phyloP scores from a whole-genome alignment of 2,888 invertebrate genomes.

The Eupsilia transversa region DNA sequence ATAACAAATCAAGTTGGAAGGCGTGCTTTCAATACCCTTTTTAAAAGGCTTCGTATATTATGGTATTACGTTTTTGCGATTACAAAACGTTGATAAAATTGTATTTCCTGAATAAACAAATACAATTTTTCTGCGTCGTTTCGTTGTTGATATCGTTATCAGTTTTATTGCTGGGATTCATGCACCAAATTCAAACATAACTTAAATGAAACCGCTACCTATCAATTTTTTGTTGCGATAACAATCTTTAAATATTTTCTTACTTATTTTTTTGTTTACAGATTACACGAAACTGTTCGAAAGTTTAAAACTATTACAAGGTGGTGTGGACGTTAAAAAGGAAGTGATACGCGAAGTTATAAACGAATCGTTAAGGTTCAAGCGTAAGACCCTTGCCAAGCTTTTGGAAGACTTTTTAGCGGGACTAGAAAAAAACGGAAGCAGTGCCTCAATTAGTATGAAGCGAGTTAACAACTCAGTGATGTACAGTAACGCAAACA shows the following conservation, averaged over 20 bases:
- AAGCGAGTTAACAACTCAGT: constrained; percentile 80
- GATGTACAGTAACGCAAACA: constrained; percentile 80
- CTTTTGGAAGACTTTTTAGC: constrained; percentile 92
- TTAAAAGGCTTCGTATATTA: background rate
- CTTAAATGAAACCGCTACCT: constrained; percentile 31
- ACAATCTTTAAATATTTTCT: background rate
- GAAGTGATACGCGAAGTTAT: constrained; percentile 93
- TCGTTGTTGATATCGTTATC: constrained; percentile 45
- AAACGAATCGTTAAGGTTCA: constrained; percentile 94
- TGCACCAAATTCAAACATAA: constrained; percentile 21
- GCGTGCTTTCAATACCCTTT: background rate
- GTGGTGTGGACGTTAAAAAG: constrained; percentile 92
- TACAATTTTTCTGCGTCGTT: constrained; percentile 11
- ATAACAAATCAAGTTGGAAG: background rate
- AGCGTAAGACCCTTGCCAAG: constrained; percentile 93
- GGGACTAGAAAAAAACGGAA: constrained; percentile 88
- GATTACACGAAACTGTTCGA: constrained; percentile 93
- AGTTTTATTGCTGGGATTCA: constrained; percentile 16
- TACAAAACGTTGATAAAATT: constrained; percentile 11
- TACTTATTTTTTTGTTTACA: constrained; percentile 81
- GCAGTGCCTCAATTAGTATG: constrained; percentile 84
- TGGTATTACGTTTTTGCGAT: background rate
- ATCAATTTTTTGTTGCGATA: constrained; percentile 32
- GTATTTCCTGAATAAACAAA: constrained; percentile 44
- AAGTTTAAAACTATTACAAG: constrained; percentile 93